phyloP scores from a whole-genome alignment of 2,113 vertebrate species.

The Ceyx melanurus region DNA sequence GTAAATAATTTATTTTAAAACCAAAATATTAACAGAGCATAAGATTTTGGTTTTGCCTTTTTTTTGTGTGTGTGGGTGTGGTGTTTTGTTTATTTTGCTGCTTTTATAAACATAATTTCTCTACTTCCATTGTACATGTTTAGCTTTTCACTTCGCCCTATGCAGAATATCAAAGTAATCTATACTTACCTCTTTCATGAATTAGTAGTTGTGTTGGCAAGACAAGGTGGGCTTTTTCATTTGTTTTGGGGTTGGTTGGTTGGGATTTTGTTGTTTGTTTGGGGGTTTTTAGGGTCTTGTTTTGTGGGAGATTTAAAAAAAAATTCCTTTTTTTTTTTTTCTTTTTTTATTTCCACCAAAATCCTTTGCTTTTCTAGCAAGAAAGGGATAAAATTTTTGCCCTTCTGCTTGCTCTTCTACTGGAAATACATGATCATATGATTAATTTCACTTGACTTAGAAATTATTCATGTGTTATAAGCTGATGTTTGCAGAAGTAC shows the following conservation, averaged over 20 bases:
- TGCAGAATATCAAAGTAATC: neutral
- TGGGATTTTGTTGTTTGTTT: neutral
- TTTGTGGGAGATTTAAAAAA: neutral
- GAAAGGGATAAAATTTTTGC: neutral
- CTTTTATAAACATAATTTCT: neutral
- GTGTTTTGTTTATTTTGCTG: no score
- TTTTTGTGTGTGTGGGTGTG: no score
- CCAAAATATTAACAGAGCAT: neutral
- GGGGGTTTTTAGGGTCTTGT: neutral
- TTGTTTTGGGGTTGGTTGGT: neutral
- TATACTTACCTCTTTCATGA: neutral
- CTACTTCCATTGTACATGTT: neutral
- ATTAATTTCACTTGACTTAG: neutral
- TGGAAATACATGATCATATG: neutral
- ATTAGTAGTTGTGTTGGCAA: neutral
- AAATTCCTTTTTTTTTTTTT: no score
- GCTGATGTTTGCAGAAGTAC: neutral
- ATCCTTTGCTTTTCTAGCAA: neutral
- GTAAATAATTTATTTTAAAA: neutral
- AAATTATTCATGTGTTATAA: conserved; percentile 4
- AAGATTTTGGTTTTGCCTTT: neutral
- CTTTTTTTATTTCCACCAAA: neutral
- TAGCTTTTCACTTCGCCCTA: neutral
- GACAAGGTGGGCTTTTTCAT: neutral
- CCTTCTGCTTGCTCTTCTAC: neutral